Conservation (phyloP, 2,113 vertebrate species). For the Sinocyclocheilus maitianheensis region DNA sequence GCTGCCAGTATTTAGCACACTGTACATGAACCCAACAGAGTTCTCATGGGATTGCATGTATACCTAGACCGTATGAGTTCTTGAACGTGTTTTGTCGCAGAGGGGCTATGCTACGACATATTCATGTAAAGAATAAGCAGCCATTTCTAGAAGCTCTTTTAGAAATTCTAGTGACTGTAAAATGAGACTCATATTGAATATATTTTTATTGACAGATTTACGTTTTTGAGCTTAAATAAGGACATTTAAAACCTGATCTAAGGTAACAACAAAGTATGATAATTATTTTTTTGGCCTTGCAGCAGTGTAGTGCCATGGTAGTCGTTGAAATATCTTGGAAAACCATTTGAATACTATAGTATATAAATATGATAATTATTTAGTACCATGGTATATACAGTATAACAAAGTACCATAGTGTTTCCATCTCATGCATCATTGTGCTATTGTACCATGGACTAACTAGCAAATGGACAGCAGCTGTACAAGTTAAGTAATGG, state of each 20-base stretch:
- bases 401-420: neutral
- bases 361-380: neutral
- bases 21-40: neutral
- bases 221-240: neutral
- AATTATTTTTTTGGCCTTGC: neutral
- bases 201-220: neutral
- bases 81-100: too few relatives aligned
- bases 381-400: neutral
- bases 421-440: neutral
- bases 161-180: neutral
- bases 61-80: constrained; percentile 15
- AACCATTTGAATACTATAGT: neutral
- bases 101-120: neutral
- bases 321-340: neutral
- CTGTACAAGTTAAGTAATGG: neutral
- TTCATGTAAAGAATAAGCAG: constrained; percentile 8
- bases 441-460: neutral
- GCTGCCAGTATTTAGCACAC: constrained; percentile 19
- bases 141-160: neutral
- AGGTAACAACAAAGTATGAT: neutral
- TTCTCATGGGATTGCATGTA: constrained; percentile 23
- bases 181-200: constrained; percentile 17
- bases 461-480: neutral
- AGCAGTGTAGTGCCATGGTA: neutral
- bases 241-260: neutral